Conservation (phyloP, 2,113 vertebrate genomes). For the Notarius quadriscutis region DNA sequence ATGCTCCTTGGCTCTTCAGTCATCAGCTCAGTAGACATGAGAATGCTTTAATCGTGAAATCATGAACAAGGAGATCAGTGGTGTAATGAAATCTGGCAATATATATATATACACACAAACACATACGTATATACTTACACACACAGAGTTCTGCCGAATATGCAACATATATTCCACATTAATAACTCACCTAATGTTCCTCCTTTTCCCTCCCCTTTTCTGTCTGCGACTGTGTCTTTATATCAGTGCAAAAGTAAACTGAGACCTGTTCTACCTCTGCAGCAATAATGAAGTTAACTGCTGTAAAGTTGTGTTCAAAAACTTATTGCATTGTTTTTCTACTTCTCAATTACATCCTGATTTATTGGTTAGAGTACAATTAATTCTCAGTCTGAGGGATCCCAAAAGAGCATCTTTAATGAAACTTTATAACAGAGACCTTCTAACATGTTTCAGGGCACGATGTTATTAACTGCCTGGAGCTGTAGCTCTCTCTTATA, state of each 20-base stretch:
- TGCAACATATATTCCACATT: constrained; percentile 77
- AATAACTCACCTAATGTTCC: constrained; percentile 63
- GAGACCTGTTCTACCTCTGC: not conserved
- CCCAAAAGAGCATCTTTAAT: constrained; percentile 56
- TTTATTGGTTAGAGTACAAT: constrained; percentile 37
- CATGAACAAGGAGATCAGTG: constrained; percentile 74
- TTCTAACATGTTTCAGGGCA: constrained; percentile 59
- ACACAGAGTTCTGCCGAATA: constrained; percentile 12
- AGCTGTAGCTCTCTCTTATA: constrained; percentile 68
- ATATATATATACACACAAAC: constrained; percentile 12
- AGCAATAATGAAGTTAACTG: not conserved
- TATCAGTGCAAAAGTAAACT: not conserved
- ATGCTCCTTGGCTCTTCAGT: constrained; percentile 36
- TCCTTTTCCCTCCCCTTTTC: constrained; percentile 33
- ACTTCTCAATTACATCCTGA: constrained; percentile 15
- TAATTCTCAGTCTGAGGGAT: constrained; percentile 36
- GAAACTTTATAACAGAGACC: constrained; percentile 55
- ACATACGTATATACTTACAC: not conserved
- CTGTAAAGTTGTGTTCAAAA: not conserved
- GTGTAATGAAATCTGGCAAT: constrained; percentile 81
- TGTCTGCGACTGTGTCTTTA: constrained; percentile 66
- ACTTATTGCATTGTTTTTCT: constrained; percentile 28
- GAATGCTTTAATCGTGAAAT: constrained; percentile 79
- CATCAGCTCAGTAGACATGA: constrained; percentile 53
- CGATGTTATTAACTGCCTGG: constrained; percentile 65